Conservation (phyloP, 2,113 vertebrate species). For the Grus americana region DNA sequence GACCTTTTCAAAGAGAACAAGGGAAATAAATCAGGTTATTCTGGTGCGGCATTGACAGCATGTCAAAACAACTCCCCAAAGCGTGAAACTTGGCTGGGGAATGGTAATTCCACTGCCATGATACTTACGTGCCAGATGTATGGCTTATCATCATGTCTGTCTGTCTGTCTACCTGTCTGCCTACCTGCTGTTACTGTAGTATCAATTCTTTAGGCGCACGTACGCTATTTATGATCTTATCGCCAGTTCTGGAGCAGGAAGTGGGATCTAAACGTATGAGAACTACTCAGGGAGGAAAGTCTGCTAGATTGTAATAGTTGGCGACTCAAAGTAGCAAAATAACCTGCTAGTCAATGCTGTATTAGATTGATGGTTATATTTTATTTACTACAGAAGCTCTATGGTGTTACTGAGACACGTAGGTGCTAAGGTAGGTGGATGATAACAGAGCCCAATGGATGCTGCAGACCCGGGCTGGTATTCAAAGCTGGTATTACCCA, state of each 20-base stretch:
- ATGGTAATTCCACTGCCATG: conserved; percentile 64
- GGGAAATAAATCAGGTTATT: conserved; percentile 67
- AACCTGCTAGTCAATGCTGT: neutral
- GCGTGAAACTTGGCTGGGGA: conserved; percentile 64
- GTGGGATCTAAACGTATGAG: neutral
- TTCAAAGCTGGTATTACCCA: neutral
- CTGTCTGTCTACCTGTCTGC: conserved; percentile 41
- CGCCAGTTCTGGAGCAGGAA: neutral
- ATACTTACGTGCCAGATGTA: conserved; percentile 58
- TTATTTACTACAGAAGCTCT: neutral
- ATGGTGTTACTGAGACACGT: neutral
- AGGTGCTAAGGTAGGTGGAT: neutral
- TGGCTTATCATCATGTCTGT: conserved; percentile 48
- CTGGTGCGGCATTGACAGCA: conserved; percentile 63
- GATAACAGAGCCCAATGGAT: neutral
- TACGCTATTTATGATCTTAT: neutral
- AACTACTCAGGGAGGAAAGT: neutral
- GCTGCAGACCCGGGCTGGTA: neutral
- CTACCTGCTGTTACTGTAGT: conserved; percentile 17
- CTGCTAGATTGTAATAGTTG: neutral
- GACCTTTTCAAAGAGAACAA: conserved; percentile 64
- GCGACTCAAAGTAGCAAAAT: rapidly evolving
- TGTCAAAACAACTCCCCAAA: conserved; percentile 68
- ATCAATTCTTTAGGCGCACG: neutral
- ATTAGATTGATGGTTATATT: neutral